Percentiles rank a stretch among this genome's conserved stretches.
These are phyloP conservation scores for Platycheirus albimanus DNA, from an alignment of 2,888 invertebrate species.

Conservation along the genomic window DNA sequence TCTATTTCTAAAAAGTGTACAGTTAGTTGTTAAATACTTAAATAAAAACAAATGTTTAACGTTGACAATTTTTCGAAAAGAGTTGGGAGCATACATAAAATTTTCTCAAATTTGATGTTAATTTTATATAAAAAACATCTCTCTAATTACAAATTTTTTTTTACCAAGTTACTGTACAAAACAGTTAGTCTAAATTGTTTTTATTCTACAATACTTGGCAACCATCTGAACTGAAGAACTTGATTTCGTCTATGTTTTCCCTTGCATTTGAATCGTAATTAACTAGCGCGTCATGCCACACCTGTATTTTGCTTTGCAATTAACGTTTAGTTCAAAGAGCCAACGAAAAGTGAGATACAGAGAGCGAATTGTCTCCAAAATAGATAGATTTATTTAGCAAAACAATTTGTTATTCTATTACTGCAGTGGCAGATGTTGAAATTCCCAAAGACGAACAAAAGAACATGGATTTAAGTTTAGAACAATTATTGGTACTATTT, in stretches of 20 bases:
- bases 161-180: no score
- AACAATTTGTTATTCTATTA: no score
- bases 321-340: slow-evolving; percentile 11
- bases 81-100: no score
- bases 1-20: no score
- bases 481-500: slow-evolving; percentile 23
- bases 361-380: no score
- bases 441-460: slow-evolving; percentile 20
- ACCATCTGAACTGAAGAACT: slow-evolving; percentile 26
- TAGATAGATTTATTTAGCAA: slow-evolving; percentile 1
- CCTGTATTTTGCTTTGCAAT: slow-evolving; percentile 67
- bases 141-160: no score
- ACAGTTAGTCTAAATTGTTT: not conserved
- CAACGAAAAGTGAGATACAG: not conserved
- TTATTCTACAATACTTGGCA: not conserved
- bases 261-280: slow-evolving; percentile 30
- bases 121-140: no score
- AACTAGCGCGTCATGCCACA: slow-evolving; percentile 59
- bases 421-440: slow-evolving; percentile 31
- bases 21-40: no score
- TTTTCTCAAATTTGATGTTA: no score
- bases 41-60: no score
- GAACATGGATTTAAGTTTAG: not conserved
- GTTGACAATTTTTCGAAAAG: no score
- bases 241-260: slow-evolving; percentile 48